These are phyloP conservation scores for Aurelia aurita DNA, from an alignment of 30 jellyfish, hydroid and myxozoan genomes.

Conservation along the genomic window DNA sequence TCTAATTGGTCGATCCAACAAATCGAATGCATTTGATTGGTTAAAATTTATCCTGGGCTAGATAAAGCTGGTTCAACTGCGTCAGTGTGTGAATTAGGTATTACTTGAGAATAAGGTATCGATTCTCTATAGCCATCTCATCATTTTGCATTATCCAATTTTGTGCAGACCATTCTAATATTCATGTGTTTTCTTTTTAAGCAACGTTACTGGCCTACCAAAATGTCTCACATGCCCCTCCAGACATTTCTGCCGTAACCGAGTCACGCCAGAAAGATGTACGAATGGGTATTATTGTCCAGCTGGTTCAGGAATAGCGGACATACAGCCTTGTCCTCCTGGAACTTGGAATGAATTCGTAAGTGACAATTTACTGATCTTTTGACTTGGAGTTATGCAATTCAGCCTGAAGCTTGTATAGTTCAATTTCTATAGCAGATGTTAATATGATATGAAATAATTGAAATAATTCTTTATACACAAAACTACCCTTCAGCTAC, in stretches of 20 bases:
- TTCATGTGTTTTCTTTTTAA: conserved; percentile 23
- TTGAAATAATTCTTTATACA: too few species aligned
- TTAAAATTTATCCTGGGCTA: too few species aligned
- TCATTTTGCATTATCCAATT: neutral
- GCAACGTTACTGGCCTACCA: conserved; percentile 89
- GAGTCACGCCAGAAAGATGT: conserved; percentile 84
- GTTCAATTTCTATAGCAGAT: too few species aligned
- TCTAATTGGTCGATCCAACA: too few species aligned
- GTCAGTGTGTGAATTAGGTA: too few species aligned
- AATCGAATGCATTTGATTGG: too few species aligned
- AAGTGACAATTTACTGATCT: conserved; percentile 28
- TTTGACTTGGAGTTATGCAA: too few species aligned
- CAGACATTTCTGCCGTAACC: conserved; percentile 86
- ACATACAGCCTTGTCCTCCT: conserved; percentile 93
- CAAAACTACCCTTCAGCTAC: too few species aligned
- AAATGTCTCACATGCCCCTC: conserved; percentile 84
- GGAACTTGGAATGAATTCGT: conserved; percentile 93
- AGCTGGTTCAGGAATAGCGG: conserved; percentile 74
- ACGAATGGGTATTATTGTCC: conserved; percentile 92
- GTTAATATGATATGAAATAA: too few species aligned
- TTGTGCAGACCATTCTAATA: neutral
- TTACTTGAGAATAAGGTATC: too few species aligned
- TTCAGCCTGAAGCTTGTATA: too few species aligned
- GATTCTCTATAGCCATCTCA: neutral
- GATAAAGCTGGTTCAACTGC: too few species aligned